Percentiles rank a stretch among this genome's conserved stretches.
Evolutionary conservation across 2,888 invertebrate species (phyloP).

Genomic region (Drosophila testacea): DNA sequence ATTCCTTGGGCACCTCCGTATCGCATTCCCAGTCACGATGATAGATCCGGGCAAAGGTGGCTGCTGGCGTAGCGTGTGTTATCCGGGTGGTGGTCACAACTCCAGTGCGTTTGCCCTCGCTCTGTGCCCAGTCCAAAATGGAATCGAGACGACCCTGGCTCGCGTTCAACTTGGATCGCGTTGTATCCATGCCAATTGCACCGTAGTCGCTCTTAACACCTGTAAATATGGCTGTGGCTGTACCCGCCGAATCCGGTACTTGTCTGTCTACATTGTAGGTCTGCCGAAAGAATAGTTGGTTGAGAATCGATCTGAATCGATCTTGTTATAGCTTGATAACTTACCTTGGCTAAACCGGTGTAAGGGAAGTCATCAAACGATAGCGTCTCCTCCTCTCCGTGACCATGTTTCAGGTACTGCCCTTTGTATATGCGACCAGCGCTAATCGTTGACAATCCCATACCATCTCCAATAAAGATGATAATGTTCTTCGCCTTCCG

Average conservation of each 20-base stretch:
- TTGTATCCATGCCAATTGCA: slow-evolving; percentile 86
- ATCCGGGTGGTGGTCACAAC: slow-evolving; percentile 89
- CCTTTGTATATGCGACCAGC: slow-evolving; percentile 88
- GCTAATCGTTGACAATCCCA: slow-evolving; percentile 88
- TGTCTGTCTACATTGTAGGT: slow-evolving; percentile 90
- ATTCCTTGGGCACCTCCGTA: slow-evolving; percentile 80
- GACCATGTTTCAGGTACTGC: slow-evolving; percentile 82
- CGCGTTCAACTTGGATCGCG: slow-evolving; percentile 74
- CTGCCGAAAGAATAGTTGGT: slow-evolving; percentile 78
- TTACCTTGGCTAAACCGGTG: slow-evolving; percentile 88
- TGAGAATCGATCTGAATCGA: not conserved
- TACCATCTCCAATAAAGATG: slow-evolving; percentile 89
- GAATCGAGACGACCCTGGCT: slow-evolving; percentile 86
- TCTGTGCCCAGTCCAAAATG: slow-evolving; percentile 87
- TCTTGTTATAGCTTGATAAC: slow-evolving; percentile 3
- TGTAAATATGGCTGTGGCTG: slow-evolving; percentile 89
- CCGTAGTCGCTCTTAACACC: slow-evolving; percentile 88
- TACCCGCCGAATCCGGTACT: slow-evolving; percentile 90
- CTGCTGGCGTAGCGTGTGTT: slow-evolving; percentile 89
- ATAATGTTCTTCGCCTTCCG: slow-evolving; percentile 88
- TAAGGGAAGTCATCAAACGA: slow-evolving; percentile 88
- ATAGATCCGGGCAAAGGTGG: slow-evolving; percentile 87
- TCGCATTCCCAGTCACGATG: slow-evolving; percentile 88
- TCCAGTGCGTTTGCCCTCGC: slow-evolving; percentile 87
- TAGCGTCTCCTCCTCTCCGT: slow-evolving; percentile 87